These are phyloP conservation scores for Latheticus oryzae DNA, from an alignment of 2,888 invertebrate genomes.

Conservation along the genomic window DNA sequence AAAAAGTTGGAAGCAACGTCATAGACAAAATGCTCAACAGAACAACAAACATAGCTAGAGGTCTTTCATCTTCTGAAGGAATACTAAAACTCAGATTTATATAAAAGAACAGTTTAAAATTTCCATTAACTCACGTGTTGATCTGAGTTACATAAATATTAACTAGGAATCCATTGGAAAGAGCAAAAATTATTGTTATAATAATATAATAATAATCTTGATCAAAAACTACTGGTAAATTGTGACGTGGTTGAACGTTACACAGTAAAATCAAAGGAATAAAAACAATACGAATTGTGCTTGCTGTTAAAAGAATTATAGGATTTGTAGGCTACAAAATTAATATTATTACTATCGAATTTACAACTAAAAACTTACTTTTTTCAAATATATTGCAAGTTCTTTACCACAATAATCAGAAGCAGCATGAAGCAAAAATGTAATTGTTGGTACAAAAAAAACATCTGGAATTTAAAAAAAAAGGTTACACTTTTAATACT, in stretches of 20 bases:
- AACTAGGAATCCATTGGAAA: conserved; percentile 90
- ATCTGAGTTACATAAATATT: conserved; percentile 87
- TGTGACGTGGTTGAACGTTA: conserved; percentile 83
- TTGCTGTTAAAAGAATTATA: conserved; percentile 73
- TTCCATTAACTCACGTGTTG: too few relatives aligned
- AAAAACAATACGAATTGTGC: conserved; percentile 74
- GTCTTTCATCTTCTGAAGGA: too few relatives aligned
- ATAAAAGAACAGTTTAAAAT: too few relatives aligned
- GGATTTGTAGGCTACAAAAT: conserved; percentile 76
- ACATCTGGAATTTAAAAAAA: conserved; percentile 48
- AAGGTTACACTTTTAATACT: conserved; percentile 24
- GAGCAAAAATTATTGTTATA: conserved; percentile 80
- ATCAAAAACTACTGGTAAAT: conserved; percentile 80
- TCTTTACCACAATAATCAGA: conserved; percentile 53
- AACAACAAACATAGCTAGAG: too few relatives aligned
- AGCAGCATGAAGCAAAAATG: conserved; percentile 48
- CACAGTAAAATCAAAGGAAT: conserved; percentile 88
- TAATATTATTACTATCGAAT: too few relatives aligned
- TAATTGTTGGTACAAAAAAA: conserved; percentile 53
- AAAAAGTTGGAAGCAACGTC: too few relatives aligned
- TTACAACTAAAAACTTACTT: too few relatives aligned
- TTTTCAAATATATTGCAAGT: conserved; percentile 47
- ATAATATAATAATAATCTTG: conserved; percentile 82
- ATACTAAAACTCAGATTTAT: too few relatives aligned
- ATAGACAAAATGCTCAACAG: too few relatives aligned